Conservation (phyloP, 2,113 vertebrate species). For the Murina feae region DNA sequence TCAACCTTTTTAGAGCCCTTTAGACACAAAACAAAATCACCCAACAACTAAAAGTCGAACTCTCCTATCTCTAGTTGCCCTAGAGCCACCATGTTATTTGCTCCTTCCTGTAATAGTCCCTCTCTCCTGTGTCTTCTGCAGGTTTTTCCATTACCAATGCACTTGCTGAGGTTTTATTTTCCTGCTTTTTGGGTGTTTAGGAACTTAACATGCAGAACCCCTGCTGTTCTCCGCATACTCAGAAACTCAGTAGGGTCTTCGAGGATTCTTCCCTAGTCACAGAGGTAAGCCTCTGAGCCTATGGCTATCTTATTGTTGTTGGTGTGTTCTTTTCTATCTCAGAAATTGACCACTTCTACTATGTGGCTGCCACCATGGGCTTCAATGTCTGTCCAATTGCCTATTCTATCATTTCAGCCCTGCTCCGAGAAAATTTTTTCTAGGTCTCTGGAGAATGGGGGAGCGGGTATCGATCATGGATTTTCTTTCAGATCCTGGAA, state of each 20-base stretch:
- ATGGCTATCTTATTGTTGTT: background rate
- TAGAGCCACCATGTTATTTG: background rate
- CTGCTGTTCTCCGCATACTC: background rate
- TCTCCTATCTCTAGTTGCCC: background rate
- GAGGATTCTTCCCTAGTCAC: background rate
- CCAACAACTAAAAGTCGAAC: background rate
- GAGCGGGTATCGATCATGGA: background rate
- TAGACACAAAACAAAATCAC: background rate
- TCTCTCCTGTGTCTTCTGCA: background rate
- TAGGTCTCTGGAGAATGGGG: background rate
- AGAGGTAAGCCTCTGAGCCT: background rate
- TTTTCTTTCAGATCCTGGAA: background rate
- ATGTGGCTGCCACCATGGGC: background rate
- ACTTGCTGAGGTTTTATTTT: background rate
- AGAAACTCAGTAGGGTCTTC: background rate
- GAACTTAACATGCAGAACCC: background rate
- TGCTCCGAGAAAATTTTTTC: background rate
- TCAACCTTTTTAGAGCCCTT: background rate
- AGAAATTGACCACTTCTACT: background rate
- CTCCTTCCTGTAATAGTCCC: background rate
- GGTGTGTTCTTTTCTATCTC: background rate
- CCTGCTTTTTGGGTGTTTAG: background rate
- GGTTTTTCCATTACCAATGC: background rate
- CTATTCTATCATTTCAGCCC: background rate
- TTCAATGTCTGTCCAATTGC: background rate